Conservation (phyloP, 2,797 vertebrate genomes). For the Glyptemys insculpta region DNA sequence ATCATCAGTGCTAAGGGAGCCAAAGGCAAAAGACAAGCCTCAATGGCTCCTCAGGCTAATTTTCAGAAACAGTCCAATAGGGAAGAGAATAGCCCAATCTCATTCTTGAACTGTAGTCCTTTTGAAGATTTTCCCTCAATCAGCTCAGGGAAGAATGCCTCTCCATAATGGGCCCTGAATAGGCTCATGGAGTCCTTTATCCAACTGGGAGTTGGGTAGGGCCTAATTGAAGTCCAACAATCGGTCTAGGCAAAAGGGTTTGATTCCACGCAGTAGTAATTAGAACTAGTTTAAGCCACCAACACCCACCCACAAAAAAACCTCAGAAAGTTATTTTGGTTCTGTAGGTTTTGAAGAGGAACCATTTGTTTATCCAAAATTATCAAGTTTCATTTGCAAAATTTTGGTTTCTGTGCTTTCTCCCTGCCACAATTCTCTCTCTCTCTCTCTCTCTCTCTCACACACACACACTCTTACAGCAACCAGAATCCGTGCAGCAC, state of each 20-base stretch:
- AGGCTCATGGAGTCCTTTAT: background rate
- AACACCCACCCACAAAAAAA: background rate
- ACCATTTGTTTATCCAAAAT: background rate
- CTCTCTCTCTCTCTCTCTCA: too few species aligned
- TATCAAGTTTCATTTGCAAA: background rate
- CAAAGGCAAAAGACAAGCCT: too few species aligned
- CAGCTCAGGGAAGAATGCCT: background rate
- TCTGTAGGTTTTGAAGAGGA: background rate
- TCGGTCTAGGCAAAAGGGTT: background rate
- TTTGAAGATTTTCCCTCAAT: background rate
- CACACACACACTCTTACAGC: too few species aligned
- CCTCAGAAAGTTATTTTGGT: background rate
- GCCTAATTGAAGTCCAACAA: background rate
- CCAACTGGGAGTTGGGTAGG: background rate
- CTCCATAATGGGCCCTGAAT: background rate
- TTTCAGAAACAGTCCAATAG: too few species aligned
- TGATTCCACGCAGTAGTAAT: background rate
- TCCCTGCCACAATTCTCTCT: too few species aligned
- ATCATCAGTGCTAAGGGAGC: too few species aligned
- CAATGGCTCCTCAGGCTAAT: too few species aligned
- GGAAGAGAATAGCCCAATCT: background rate
- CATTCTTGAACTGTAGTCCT: background rate
- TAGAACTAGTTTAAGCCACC: background rate
- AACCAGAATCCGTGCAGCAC: background rate
- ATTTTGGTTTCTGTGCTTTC: background rate